Conservation (phyloP, 2,113 vertebrate species). For the Perca schrenkii region DNA sequence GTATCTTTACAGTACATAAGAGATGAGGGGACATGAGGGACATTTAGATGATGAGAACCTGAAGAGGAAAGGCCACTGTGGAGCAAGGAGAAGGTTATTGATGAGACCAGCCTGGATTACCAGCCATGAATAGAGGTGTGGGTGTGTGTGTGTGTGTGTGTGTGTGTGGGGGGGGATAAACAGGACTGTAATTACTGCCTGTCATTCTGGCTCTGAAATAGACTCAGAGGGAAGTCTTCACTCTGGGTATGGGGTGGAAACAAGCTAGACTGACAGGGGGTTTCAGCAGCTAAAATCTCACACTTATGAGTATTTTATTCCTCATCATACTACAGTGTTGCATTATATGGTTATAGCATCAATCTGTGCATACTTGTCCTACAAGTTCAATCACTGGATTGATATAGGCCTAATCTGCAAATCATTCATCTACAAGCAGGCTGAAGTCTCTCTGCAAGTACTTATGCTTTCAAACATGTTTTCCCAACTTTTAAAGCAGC, state of each 20-base stretch:
- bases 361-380: conserved; percentile 3
- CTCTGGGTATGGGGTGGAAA: conserved; percentile 16
- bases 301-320: not conserved
- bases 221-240: conserved; percentile 48
- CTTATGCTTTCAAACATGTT: not conserved
- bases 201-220: conserved; percentile 58
- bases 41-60: not conserved
- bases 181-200: conserved; percentile 66
- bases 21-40: not conserved
- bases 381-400: conserved; percentile 13
- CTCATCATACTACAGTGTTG: not conserved
- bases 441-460: not conserved
- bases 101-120: conserved; percentile 63
- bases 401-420: conserved; percentile 12
- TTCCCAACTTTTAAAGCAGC: not conserved
- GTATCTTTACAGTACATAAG: not conserved
- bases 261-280: not conserved
- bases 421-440: conserved; percentile 18
- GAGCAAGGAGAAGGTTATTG: conserved; percentile 48
- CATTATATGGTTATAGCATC: not conserved
- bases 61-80: not conserved
- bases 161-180: conserved; percentile 64
- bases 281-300: not conserved
- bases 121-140: conserved; percentile 51
- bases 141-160: no score